Evolutionary conservation across 1,140 invertebrate species (phyloP).

Genomic region (Psix sp.): DNA sequence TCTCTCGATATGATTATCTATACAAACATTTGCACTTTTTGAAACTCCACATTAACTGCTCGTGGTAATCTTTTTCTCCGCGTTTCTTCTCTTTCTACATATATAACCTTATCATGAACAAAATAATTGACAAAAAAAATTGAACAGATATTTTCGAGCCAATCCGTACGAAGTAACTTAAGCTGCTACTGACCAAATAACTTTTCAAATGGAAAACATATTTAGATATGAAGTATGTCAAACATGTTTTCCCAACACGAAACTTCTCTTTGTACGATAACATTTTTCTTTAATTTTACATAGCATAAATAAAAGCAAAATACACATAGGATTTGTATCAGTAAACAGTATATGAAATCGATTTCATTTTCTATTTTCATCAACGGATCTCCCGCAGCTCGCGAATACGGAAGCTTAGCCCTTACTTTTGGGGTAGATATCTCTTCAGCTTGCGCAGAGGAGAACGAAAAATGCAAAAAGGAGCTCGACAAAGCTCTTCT

Average conservation of each 20-base stretch:
- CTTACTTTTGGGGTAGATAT: slow-evolving; percentile 37
- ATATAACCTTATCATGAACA: too few species aligned
- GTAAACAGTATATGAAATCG: slow-evolving; percentile 22
- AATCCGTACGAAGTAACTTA: slow-evolving; percentile 48
- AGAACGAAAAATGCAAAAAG: slow-evolving; percentile 38
- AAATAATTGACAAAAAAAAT: too few species aligned
- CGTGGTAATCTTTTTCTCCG: too few species aligned
- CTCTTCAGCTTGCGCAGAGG: slow-evolving; percentile 18
- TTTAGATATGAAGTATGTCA: slow-evolving; percentile 47
- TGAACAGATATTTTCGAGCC: slow-evolving; percentile 50
- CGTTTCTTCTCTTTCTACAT: too few species aligned
- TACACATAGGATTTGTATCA: background rate
- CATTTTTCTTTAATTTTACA: too few species aligned
- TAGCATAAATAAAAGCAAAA: slow-evolving; percentile 9
- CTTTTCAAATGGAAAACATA: slow-evolving; percentile 26
- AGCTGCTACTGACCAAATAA: slow-evolving; percentile 2
- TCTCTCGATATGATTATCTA: too few species aligned
- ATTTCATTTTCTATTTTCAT: slow-evolving; percentile 27
- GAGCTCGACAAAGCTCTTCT: slow-evolving; percentile 30
- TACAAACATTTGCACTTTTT: too few species aligned
- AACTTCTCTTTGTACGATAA: too few species aligned
- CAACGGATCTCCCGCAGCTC: slow-evolving; percentile 5
- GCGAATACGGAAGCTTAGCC: slow-evolving; percentile 31
- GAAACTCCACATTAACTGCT: too few species aligned
- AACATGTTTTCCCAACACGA: slow-evolving; percentile 43